These are phyloP conservation scores for Urocolius indicus DNA, from an alignment of 2,113 vertebrate genomes.

Conservation along the genomic window DNA sequence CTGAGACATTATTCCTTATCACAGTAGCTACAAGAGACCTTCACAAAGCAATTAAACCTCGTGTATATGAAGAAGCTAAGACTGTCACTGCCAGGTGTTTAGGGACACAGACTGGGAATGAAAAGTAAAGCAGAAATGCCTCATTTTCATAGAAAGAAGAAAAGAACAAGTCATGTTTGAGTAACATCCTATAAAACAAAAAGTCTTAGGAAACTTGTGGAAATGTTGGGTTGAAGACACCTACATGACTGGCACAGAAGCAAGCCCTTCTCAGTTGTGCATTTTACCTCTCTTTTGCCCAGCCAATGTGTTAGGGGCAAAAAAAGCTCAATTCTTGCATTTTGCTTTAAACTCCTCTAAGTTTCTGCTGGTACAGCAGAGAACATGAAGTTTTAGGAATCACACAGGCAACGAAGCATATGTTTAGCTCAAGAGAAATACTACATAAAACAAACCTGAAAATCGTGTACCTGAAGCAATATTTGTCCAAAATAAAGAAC, in stretches of 20 bases:
- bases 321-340: not conserved
- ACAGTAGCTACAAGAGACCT: not conserved
- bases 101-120: not conserved
- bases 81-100: not conserved
- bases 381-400: not conserved
- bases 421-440: not conserved
- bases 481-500: not conserved
- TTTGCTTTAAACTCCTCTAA: not conserved
- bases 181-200: not conserved
- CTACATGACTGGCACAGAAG: not conserved
- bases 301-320: not conserved
- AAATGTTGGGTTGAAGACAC: not conserved
- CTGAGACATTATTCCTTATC: not conserved
- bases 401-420: not conserved
- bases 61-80: not conserved
- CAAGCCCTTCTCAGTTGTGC: not conserved
- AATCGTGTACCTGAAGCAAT: not conserved
- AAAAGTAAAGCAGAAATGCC: not conserved
- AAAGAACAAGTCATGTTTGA: not conserved
- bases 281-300: not conserved
- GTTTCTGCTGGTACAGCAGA: not conserved
- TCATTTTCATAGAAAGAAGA: not conserved
- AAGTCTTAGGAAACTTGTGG: not conserved
- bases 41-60: not conserved
- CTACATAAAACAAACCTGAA: not conserved